These are phyloP conservation scores for Lineus longissimus DNA, from an alignment of 1,140 invertebrate genomes.

Conservation along the genomic window DNA sequence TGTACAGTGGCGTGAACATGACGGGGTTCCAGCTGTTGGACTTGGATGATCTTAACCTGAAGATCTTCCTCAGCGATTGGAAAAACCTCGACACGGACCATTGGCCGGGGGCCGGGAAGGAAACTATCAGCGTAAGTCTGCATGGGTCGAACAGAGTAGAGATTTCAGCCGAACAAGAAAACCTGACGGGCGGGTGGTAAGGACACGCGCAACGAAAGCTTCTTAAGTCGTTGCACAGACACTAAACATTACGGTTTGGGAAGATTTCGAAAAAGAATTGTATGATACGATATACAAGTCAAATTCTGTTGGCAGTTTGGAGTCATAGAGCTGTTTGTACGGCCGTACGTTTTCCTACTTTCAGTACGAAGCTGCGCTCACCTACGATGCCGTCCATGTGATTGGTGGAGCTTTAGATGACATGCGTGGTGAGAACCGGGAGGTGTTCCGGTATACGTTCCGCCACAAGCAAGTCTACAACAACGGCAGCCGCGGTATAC, in stretches of 20 bases:
- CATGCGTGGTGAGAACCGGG: constrained; percentile 30
- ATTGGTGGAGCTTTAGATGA: constrained; percentile 32
- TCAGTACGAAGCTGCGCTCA: constrained; percentile 40
- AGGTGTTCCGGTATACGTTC: constrained; percentile 40
- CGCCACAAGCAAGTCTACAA: constrained; percentile 41
- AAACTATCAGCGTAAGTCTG: not conserved
- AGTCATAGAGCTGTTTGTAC: too few relatives aligned
- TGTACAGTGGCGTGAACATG: constrained; percentile 53
- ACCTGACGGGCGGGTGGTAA: not conserved
- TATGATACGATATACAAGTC: too few relatives aligned
- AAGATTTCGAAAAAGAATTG: too few relatives aligned
- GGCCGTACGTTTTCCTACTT: constrained; percentile 1
- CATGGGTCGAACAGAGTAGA: too few relatives aligned
- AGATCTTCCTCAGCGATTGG: constrained; percentile 20
- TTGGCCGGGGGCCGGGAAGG: constrained; percentile 16
- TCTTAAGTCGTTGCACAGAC: too few relatives aligned
- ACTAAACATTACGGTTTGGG: too few relatives aligned
- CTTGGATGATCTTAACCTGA: constrained; percentile 23
- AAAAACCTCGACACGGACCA: constrained; percentile 9
- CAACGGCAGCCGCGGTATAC: constrained; percentile 41
- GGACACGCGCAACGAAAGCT: not conserved
- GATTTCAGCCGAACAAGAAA: not conserved
- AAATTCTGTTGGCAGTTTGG: too few relatives aligned
- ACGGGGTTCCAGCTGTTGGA: constrained; percentile 51
- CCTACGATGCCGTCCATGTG: constrained; percentile 37